These are phyloP conservation scores for Eutolmus rufibarbis DNA, from an alignment of 2,888 invertebrate genomes.

Conservation along the genomic window DNA sequence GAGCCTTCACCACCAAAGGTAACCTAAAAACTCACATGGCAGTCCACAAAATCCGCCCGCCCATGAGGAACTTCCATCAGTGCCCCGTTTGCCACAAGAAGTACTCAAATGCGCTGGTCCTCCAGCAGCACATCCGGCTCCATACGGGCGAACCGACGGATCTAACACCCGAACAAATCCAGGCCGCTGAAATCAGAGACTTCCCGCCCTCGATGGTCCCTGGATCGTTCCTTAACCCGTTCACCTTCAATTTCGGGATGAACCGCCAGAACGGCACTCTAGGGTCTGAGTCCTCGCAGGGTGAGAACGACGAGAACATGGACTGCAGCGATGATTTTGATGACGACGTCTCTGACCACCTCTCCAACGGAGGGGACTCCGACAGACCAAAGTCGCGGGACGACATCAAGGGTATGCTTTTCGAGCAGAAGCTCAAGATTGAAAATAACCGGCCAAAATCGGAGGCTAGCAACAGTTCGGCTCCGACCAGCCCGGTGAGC, in stretches of 20 bases:
- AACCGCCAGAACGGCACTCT: constrained; percentile 54
- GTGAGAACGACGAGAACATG: constrained; percentile 62
- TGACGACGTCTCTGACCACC: constrained; percentile 59
- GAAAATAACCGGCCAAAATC: constrained; percentile 55
- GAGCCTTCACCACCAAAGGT: constrained; percentile 98
- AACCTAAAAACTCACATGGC: constrained; percentile 99
- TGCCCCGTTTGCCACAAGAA: constrained; percentile 98
- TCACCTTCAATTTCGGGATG: constrained; percentile 61
- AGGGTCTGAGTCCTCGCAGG: constrained; percentile 62
- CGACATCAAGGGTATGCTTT: constrained; percentile 60
- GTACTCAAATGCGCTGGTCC: constrained; percentile 89
- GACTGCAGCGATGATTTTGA: constrained; percentile 62
- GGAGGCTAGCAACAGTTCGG: constrained; percentile 55
- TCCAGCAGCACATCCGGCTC: constrained; percentile 94
- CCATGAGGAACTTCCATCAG: constrained; percentile 91
- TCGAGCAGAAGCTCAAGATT: constrained; percentile 60
- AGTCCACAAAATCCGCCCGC: constrained; percentile 95
- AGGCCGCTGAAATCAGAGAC: constrained; percentile 84
- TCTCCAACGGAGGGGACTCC: constrained; percentile 58
- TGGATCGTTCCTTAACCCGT: constrained; percentile 61
- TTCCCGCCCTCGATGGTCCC: constrained; percentile 69
- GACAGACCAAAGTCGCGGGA: constrained; percentile 59
- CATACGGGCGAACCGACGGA: constrained; percentile 91
- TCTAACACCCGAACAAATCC: constrained; percentile 84
- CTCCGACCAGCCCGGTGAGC: constrained; percentile 56